Evolutionary conservation across 2,113 vertebrate species (phyloP).

Genomic region (Salvelinus namaycush): DNA sequence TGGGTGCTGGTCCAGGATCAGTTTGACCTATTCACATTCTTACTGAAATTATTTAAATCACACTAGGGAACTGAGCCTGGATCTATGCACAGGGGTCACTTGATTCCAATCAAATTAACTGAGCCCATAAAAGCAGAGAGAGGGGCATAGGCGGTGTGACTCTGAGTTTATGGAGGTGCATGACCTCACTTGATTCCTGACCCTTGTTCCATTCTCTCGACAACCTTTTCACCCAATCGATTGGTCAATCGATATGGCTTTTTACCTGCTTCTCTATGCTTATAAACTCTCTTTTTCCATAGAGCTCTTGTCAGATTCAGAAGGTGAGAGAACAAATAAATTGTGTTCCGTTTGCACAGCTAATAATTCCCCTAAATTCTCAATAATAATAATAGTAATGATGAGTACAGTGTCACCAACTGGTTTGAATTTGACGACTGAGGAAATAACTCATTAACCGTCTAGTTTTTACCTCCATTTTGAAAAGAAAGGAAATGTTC

Average conservation of each 20-base stretch:
- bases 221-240: conserved; percentile 40
- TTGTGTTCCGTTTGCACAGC: background rate
- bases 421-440: conserved; percentile 14
- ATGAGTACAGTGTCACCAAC: background rate
- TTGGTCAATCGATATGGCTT: conserved; percentile 11
- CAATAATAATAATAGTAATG: background rate
- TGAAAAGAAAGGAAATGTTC: background rate
- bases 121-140: conserved; percentile 62
- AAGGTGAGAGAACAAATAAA: conserved; percentile 13
- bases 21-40: conserved; percentile 57
- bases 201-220: conserved; percentile 53
- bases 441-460: conserved; percentile 40
- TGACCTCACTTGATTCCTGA: conserved; percentile 51
- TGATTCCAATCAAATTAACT: conserved; percentile 53
- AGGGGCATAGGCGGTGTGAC: background rate
- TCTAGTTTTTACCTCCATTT: conserved; percentile 1
- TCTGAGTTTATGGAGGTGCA: conserved; percentile 60
- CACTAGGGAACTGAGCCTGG: conserved; percentile 59
- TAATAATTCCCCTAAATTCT: conserved; percentile 22
- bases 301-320: conserved; percentile 9
- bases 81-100: conserved; percentile 57
- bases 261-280: conserved; percentile 22
- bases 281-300: conserved; percentile 19
- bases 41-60: conserved; percentile 59
- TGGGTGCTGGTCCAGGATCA: conserved; percentile 48